Evolutionary conservation across 2,888 invertebrate species (phyloP).

Genomic region (Seira ritae): DNA sequence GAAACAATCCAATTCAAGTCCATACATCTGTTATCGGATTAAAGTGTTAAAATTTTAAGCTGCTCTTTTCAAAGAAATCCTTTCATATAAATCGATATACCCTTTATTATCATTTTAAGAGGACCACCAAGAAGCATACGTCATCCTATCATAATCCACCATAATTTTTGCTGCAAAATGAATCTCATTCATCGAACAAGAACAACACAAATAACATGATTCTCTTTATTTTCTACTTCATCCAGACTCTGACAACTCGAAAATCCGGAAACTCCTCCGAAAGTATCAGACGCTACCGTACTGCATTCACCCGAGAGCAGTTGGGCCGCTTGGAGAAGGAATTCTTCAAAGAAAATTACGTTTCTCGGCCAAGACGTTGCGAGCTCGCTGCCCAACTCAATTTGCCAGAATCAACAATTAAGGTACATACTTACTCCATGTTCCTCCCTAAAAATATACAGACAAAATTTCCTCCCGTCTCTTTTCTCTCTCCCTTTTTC

Average conservation of each 20-base stretch:
- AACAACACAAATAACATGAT: neutral
- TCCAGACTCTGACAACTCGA: slow-evolving; percentile 70
- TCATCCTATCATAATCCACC: too few species aligned
- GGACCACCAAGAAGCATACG: neutral
- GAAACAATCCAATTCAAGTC: neutral
- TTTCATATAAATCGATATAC: neutral
- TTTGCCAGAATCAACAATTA: slow-evolving; percentile 97
- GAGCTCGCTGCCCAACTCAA: slow-evolving; percentile 95
- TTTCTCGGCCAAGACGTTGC: slow-evolving; percentile 94
- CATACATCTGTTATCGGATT: slow-evolving; percentile 1
- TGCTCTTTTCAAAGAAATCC: neutral
- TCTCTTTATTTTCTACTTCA: slow-evolving; percentile 34
- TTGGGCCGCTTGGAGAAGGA: slow-evolving; percentile 94
- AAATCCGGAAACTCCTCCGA: slow-evolving; percentile 64
- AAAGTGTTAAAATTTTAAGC: neutral
- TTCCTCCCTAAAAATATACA: neutral
- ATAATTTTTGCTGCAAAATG: too few species aligned
- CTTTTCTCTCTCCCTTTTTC: slow-evolving; percentile 15
- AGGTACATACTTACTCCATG: slow-evolving; percentile 80
- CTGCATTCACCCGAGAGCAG: slow-evolving; percentile 97
- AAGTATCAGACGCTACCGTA: slow-evolving; percentile 91
- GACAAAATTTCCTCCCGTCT: neutral
- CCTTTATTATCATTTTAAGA: neutral
- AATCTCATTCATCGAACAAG: neutral
- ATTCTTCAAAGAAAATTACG: slow-evolving; percentile 97